Base-by-base conservation (phyloP, 1,140 invertebrate species). In the Pinna nobilis region DNA sequence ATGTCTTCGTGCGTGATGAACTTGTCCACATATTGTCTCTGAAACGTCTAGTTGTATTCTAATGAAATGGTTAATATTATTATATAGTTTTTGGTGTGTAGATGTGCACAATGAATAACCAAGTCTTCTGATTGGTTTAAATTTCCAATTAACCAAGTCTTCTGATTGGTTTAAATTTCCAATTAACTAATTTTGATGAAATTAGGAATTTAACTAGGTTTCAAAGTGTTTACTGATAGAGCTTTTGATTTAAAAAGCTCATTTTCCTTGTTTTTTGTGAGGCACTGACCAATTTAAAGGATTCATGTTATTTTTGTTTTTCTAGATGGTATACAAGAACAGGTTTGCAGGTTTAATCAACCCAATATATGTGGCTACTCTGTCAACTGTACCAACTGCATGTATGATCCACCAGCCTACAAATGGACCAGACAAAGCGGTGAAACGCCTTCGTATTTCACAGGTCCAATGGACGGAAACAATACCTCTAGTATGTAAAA, bases 301-400 rank as follows among this genome's bases (percentile, higher is more conserved):
- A 51, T 28, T 28, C 23, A 20, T 13, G 32, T 13, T 15, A 53
- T 59, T 63, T 49, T 49, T 4, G 4, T 3, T 33, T 55, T 67
- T 55, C 1, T 32, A 70, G 69, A 55, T 71, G 69, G 69, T 11
- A 50, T 71, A 32, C 35, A 15, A 3, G 69, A 55, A 30, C 28
- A 28, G 0, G 23, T 20, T 2, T 71, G 69, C 64, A 30, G 47
- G 11, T 51, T 71, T 64, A 60, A 61, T 32, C 69, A 71, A 18
- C 69, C 69, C 9, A 28, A 28, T 28, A 64, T 47, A 0, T 71
- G 69, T 64, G 50, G 59, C 1, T 71, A 71, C 50, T 20, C 47
- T 5, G 50, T 71, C 7, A 71, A 71, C 35, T 71, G 69, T 41
- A 33, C 69, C 28, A 35, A 15, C 15, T 71, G 69, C 47, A 63